A percentile compares a stretch with the other conserved stretches of the same genome.
phyloP scores from a whole-genome alignment of 2,797 vertebrate genomes.

The Scomberomorus guttatus region DNA sequence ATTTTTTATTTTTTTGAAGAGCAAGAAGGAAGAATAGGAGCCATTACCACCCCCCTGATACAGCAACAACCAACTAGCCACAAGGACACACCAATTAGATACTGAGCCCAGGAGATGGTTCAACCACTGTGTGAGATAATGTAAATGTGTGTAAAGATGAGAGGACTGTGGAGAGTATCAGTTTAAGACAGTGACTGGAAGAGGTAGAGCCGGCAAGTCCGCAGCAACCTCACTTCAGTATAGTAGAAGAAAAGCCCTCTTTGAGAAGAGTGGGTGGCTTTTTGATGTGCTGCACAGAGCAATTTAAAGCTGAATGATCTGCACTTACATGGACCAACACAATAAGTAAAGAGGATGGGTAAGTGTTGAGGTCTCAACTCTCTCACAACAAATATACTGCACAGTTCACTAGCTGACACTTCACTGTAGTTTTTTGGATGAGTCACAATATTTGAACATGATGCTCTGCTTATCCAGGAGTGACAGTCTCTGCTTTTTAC shows the following conservation, averaged over 20 bases:
- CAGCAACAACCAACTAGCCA: neutral
- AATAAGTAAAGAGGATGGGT: conserved; percentile 5
- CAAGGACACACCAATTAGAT: conserved; percentile 3
- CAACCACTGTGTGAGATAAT: neutral
- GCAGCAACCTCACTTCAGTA: conserved; percentile 17
- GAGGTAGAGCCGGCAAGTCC: conserved; percentile 11
- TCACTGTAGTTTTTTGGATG: neutral
- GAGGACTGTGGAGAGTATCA: neutral
- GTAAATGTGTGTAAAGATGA: conserved; percentile 4
- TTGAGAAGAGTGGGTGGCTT: conserved; percentile 32
- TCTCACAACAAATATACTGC: neutral
- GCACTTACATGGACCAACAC: neutral
- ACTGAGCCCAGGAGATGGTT: neutral
- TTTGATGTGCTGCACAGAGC: conserved; percentile 36
- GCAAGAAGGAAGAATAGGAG: neutral
- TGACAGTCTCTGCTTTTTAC: neutral
- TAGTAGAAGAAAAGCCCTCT: neutral
- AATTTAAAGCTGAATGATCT: conserved; percentile 36
- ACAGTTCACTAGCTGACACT: neutral
- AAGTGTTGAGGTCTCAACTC: conserved; percentile 18
- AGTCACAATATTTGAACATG: neutral
- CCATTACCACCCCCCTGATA: conserved; percentile 4
- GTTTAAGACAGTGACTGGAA: neutral
- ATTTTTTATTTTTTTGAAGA: conserved; percentile 8
- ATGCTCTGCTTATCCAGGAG: neutral